These are phyloP conservation scores for Poecilobothrus nobilitatus DNA, from an alignment of 2,888 invertebrate species.

Conservation along the genomic window DNA sequence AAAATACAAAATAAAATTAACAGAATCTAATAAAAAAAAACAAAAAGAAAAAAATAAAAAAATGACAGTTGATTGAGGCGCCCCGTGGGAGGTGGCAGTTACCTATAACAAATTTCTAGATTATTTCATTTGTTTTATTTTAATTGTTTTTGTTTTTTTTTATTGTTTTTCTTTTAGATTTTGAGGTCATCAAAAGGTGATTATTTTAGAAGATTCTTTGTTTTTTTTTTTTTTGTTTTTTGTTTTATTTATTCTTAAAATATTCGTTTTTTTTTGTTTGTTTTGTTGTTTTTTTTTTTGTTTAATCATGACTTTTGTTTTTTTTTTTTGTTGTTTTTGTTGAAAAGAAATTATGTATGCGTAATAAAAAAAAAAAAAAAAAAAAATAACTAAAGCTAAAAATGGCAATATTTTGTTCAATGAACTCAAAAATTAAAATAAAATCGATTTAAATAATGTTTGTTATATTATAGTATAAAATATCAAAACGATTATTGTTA, in stretches of 20 bases:
- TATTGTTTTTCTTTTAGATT: neutral
- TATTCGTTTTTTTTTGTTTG: neutral
- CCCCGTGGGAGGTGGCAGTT: slow-evolving; percentile 3
- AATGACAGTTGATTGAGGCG: slow-evolving; percentile 1
- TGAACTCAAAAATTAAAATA: neutral
- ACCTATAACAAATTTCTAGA: neutral
- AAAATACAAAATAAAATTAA: neutral
- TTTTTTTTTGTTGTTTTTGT: neutral
- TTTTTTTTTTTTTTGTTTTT: neutral
- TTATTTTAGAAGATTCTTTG: neutral
- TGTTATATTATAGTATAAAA: too few relatives aligned
- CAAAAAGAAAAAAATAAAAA: neutral
- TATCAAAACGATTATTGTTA: too few relatives aligned
- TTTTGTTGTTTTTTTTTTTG: neutral
- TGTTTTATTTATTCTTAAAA: neutral
- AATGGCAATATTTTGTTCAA: neutral
- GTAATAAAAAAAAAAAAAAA: neutral
- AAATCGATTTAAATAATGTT: too few relatives aligned
- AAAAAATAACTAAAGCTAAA: neutral
- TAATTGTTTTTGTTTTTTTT: neutral
- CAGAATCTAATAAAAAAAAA: too few relatives aligned
- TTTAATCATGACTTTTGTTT: neutral
- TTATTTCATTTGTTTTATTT: neutral
- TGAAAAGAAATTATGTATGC: neutral
- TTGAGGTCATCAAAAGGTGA: slow-evolving; percentile 2